Conservation (phyloP, 1,140 invertebrate species). For the Drosophila ercepeae region DNA sequence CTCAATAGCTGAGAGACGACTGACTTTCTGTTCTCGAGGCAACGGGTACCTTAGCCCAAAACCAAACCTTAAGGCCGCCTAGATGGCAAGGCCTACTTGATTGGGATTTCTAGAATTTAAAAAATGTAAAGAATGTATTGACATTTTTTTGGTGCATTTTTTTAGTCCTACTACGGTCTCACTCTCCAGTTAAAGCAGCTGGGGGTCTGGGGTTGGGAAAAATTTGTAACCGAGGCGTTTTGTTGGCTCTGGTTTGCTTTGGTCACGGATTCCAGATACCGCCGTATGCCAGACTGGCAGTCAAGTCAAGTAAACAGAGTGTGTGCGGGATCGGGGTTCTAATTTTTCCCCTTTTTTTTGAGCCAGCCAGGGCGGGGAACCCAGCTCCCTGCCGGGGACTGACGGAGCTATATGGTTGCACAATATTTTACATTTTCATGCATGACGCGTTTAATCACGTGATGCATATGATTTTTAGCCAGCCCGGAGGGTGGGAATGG, state of each 20-base stretch:
- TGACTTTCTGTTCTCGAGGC: not conserved
- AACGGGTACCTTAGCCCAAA: not conserved
- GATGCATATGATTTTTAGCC: slow-evolving; percentile 83
- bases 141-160: too few species aligned
- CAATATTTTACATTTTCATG: slow-evolving; percentile 82
- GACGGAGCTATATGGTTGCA: slow-evolving; percentile 33
- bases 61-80: not conserved
- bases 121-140: too few species aligned
- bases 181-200: not conserved
- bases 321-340: slow-evolving; percentile 59
- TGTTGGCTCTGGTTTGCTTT: slow-evolving; percentile 57
- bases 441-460: slow-evolving; percentile 83
- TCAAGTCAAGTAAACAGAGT: slow-evolving; percentile 78
- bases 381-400: not conserved
- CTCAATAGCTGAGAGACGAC: not conserved
- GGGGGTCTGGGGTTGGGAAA: slow-evolving; percentile 7
- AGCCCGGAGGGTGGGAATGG: slow-evolving; percentile 24
- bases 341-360: slow-evolving; percentile 57
- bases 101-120: too few species aligned
- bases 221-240: slow-evolving; percentile 76
- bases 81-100: not conserved
- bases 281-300: slow-evolving; percentile 42
- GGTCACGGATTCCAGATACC: slow-evolving; percentile 54
- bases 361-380: slow-evolving; percentile 10
- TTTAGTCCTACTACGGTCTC: too few species aligned